Base-by-base conservation (phyloP, 2,797 vertebrate species). In the Denticeps clupeoides region DNA sequence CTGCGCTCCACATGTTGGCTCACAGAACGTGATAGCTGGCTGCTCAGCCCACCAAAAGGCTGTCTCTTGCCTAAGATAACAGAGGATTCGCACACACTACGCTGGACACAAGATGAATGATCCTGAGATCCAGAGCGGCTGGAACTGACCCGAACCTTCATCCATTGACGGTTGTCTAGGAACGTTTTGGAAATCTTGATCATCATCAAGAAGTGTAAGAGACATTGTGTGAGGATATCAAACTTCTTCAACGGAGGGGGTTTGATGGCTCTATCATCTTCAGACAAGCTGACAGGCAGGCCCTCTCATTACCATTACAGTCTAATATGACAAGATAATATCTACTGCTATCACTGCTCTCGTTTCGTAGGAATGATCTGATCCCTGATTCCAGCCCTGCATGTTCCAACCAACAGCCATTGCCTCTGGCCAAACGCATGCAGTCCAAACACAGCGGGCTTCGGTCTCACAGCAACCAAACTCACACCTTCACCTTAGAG, bases 321-420 rank as follows among this genome's bases (percentile, higher is more conserved):
- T 55, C 45, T 63, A 60, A 73, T 64, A 52, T 53, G 41, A 42
- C 10, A 49, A 66, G 41, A 67, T 78, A 69, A 78, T 67, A 64
- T 70, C 66, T 68, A 73, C 51, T 62, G 57, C 54, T 19, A 38
- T 16, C 21, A 16, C 21, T 18, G 10, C 18, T 4, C 16, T n/a
- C 38, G 35, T 38, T 38, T 11, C 9, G 18, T 6, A 2, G 7
- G 7, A 16, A n/a, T n/a, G n/a, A n/a, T n/a, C n/a, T n/a, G n/a
- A n/a, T n/a, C n/a, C n/a, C n/a, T n/a, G n/a, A n/a, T n/a, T n/a
- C n/a, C n/a, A n/a, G n/a, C n/a, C n/a, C n/a, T n/a, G n/a, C n/a
- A n/a, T n/a, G n/a, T n/a, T n/a, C n/a, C n/a, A n/a, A n/a, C n/a
- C n/a, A n/a, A n/a, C n/a, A n/a, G n/a, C n/a, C n/a, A n/a, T n/a